Evolutionary conservation across 2,888 invertebrate genomes (phyloP).

Genomic region (Ashinkailepas kermadecensis): DNA sequence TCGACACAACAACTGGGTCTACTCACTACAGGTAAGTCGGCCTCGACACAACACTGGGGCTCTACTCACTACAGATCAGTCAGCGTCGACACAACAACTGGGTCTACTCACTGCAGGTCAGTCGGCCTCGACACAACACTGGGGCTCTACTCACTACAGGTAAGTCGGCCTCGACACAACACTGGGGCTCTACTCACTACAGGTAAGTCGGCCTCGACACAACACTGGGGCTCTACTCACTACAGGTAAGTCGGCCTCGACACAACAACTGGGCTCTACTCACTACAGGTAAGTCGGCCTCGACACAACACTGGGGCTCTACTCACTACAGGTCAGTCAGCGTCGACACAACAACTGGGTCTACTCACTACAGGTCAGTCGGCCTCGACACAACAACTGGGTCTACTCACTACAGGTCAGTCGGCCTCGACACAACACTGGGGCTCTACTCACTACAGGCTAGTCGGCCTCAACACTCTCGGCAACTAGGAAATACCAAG

Average conservation of each 20-base stretch:
- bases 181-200: conserved; percentile 95
- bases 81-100: conserved; percentile 76
- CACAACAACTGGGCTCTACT: conserved; percentile 98
- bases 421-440: conserved; percentile 71
- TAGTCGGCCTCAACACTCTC: too few relatives aligned
- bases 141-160: conserved; percentile 97
- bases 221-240: conserved; percentile 94
- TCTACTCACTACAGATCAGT: conserved; percentile 89
- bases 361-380: conserved; percentile 84
- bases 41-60: conserved; percentile 82
- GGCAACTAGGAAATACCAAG: too few relatives aligned
- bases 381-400: conserved; percentile 77
- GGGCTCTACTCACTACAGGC: conserved; percentile 97
- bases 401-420: conserved; percentile 93
- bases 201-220: conserved; percentile 66
- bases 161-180: conserved; percentile 62
- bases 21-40: conserved; percentile 78
- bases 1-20: conserved; percentile 92
- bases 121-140: conserved; percentile 65
- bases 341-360: conserved; percentile 88
- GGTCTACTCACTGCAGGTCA: conserved; percentile 93
- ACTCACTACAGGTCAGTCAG: conserved; percentile 78
- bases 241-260: conserved; percentile 65
- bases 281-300: conserved; percentile 66
- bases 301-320: conserved; percentile 93